A percentile compares a stretch with the other conserved stretches of the same genome.
These are phyloP conservation scores for Eupsilia transversa DNA, from an alignment of 2,888 invertebrate species.

Conservation along the genomic window DNA sequence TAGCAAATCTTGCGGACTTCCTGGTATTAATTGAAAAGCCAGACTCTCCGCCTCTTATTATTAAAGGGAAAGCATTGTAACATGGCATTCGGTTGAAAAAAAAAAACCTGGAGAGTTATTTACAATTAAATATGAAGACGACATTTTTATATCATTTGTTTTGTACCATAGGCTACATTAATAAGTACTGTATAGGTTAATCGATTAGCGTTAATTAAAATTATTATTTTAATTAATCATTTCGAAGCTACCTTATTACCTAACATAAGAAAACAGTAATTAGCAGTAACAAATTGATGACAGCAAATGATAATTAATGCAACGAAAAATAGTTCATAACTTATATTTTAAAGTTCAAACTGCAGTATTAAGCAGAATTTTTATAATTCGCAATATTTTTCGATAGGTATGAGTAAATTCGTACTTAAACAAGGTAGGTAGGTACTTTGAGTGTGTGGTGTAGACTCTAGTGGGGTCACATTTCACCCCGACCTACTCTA, in stretches of 20 bases:
- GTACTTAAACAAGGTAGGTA: slow-evolving; percentile 14
- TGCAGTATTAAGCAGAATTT: background rate
- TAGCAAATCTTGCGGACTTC: slow-evolving; percentile 55
- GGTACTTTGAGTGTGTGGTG: slow-evolving; percentile 16
- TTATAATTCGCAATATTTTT: background rate
- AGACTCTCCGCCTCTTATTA: slow-evolving; percentile 54
- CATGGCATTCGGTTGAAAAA: slow-evolving; percentile 36
- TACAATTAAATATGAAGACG: slow-evolving; percentile 16
- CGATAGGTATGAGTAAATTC: background rate
- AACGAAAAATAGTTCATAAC: slow-evolving; percentile 7
- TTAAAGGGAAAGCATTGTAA: slow-evolving; percentile 54
- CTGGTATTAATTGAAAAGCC: slow-evolving; percentile 43
- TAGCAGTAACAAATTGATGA: slow-evolving; percentile 4
- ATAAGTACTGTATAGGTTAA: background rate
- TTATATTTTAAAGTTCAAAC: background rate
- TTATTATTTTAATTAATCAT: background rate
- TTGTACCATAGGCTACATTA: background rate
- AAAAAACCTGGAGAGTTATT: slow-evolving; percentile 32
- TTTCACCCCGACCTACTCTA: slow-evolving; percentile 34
- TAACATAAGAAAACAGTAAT: too few species aligned
- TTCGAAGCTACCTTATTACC: slow-evolving; percentile 7
- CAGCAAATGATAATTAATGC: slow-evolving; percentile 8
- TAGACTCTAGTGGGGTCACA: slow-evolving; percentile 47
- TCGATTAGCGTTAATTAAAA: background rate
- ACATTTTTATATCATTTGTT: slow-evolving; percentile 7